These are phyloP conservation scores for Naja naja DNA, from an alignment of 2,113 vertebrate genomes.

Conservation along the genomic window DNA sequence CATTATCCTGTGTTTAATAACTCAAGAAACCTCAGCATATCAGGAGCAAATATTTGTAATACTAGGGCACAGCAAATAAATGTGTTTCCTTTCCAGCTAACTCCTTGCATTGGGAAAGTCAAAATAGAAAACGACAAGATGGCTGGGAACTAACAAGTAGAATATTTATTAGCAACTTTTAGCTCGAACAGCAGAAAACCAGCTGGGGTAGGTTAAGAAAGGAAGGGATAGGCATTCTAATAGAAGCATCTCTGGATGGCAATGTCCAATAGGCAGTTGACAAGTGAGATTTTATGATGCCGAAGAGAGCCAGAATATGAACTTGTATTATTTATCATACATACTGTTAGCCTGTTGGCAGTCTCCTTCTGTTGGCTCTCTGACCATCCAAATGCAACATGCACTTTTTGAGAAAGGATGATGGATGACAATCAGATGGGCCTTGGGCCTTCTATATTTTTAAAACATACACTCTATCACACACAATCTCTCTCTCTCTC, in stretches of 20 bases:
- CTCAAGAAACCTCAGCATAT: slow-evolving; percentile 49
- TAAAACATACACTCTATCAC: background rate
- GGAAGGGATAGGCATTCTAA: background rate
- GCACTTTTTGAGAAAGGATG: slow-evolving; percentile 45
- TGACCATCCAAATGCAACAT: slow-evolving; percentile 49
- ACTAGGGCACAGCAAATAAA: slow-evolving; percentile 39
- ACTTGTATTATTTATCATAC: slow-evolving; percentile 58
- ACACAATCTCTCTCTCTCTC: background rate
- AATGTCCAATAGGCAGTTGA: background rate
- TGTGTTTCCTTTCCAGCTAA: slow-evolving; percentile 12
- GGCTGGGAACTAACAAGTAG: background rate
- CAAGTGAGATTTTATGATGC: slow-evolving; percentile 12
- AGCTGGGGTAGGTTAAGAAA: background rate
- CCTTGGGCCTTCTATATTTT: slow-evolving; percentile 32
- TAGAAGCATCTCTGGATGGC: background rate
- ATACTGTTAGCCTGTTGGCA: slow-evolving; percentile 43
- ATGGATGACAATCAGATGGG: slow-evolving; percentile 47
- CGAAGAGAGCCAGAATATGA: slow-evolving; percentile 21
- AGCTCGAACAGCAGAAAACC: background rate
- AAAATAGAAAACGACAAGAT: background rate
- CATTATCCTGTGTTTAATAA: slow-evolving; percentile 58
- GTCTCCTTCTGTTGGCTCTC: slow-evolving; percentile 4
- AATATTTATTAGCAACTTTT: background rate
- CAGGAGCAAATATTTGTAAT: slow-evolving; percentile 43
- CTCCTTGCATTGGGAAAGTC: background rate